A percentile compares a stretch with the other conserved stretches of the same genome.
Conservation (phyloP, 2,113 vertebrate species). For the Entosphenus tridentatus region DNA sequence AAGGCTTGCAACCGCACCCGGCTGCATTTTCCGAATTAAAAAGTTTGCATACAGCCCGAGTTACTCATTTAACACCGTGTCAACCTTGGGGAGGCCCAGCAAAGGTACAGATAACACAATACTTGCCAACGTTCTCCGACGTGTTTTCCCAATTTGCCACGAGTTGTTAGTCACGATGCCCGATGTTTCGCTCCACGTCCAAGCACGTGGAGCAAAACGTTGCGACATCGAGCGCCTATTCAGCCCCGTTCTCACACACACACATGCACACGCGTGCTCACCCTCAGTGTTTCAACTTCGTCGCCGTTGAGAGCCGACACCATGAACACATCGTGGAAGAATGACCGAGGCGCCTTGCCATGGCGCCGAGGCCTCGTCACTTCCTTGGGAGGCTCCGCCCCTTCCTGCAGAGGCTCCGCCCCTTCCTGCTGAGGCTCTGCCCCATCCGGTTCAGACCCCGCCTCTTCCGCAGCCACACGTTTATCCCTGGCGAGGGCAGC, state of each 20-base stretch:
- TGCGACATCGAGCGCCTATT: not conserved
- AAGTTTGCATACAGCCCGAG: too few relatives aligned
- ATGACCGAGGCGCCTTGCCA: not conserved
- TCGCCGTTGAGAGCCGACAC: slow-evolving; percentile 40
- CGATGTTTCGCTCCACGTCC: not conserved
- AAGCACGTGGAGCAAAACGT: not conserved
- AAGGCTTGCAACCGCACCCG: too few relatives aligned
- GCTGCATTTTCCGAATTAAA: too few relatives aligned
- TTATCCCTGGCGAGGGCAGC: not conserved
- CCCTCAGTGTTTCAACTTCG: slow-evolving; percentile 62
- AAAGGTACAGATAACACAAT: not conserved
- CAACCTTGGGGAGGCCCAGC: too few relatives aligned
- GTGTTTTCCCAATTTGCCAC: not conserved
- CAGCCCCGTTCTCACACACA: not conserved
- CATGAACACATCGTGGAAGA: slow-evolving; percentile 15
- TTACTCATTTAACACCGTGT: too few relatives aligned
- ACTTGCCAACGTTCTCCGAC: not conserved
- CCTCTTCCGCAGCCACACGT: not conserved
- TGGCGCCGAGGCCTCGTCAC: not conserved
- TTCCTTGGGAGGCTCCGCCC: not conserved
- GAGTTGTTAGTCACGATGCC: not conserved
- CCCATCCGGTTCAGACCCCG: not conserved
- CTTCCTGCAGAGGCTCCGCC: not conserved
- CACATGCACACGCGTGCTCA: slow-evolving; percentile 14
- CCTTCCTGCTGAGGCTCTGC: not conserved